Conservation (phyloP, 1,140 invertebrate genomes). For the Dinothrombium tinctorium region DNA sequence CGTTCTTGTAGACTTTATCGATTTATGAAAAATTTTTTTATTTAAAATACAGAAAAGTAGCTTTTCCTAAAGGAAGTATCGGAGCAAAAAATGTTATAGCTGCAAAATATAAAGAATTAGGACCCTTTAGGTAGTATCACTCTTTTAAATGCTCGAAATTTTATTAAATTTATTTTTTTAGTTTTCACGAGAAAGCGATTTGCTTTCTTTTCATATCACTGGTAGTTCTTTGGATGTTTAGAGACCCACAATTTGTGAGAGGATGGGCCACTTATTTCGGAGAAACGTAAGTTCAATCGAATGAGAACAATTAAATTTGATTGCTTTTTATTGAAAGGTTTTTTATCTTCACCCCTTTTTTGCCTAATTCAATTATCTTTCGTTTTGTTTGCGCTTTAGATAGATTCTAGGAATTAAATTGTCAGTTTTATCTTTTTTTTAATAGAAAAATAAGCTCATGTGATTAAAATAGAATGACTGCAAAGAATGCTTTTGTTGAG, state of each 20-base stretch:
- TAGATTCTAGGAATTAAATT: too few relatives aligned
- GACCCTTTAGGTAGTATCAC: conserved; percentile 32
- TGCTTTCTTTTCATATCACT: conserved; percentile 25
- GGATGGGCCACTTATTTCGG: conserved; percentile 27
- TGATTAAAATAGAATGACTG: too few relatives aligned
- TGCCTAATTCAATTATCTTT: too few relatives aligned
- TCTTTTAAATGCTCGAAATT: not conserved
- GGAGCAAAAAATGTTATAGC: conserved; percentile 24
- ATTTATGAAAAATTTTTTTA: not conserved
- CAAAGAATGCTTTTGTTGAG: too few relatives aligned
- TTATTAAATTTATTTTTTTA: conserved; percentile 12
- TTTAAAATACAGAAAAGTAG: not conserved
- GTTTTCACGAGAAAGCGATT: conserved; percentile 26
- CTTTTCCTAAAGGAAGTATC: not conserved
- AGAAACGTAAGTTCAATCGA: conserved; percentile 9
- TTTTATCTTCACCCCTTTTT: too few relatives aligned
- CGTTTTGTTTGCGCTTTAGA: too few relatives aligned
- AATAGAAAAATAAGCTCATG: too few relatives aligned
- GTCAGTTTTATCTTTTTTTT: too few relatives aligned
- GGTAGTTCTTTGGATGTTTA: conserved; percentile 29
- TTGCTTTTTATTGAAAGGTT: too few relatives aligned
- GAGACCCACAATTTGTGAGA: conserved; percentile 26
- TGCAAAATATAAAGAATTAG: conserved; percentile 46
- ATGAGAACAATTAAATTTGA: too few relatives aligned
- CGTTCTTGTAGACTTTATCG: not conserved